Evolutionary conservation across 1,140 invertebrate genomes (phyloP).

Genomic region (Drosophila fuyamai): DNA sequence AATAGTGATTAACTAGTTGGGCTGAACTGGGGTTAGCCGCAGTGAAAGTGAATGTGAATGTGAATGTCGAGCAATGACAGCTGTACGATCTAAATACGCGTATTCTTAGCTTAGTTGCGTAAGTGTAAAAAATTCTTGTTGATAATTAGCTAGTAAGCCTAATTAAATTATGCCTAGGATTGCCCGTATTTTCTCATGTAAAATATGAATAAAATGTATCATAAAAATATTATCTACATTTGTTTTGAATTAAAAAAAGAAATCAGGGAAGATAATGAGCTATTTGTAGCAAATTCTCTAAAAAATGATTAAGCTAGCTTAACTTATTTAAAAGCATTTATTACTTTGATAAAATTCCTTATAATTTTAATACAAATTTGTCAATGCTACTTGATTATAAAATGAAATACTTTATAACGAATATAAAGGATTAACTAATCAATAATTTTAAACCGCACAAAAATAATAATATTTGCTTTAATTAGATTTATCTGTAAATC

Average conservation of each 20-base stretch:
- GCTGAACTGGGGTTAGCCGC: background rate
- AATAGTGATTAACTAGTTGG: conserved; percentile 23
- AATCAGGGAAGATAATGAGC: too few relatives aligned
- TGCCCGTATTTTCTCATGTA: conserved; percentile 69
- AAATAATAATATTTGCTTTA: background rate
- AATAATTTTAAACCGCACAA: background rate
- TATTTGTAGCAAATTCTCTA: too few relatives aligned
- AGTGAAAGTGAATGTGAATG: conserved; percentile 16
- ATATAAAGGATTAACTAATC: background rate
- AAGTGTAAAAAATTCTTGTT: conserved; percentile 55
- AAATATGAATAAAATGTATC: conserved; percentile 39
- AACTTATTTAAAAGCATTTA: background rate
- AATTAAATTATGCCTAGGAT: conserved; percentile 73
- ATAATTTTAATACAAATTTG: background rate
- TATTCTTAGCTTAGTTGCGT: conserved; percentile 47
- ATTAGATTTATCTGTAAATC: background rate
- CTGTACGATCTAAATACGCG: conserved; percentile 36
- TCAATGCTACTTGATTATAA: background rate
- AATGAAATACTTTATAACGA: background rate
- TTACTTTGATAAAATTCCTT: background rate
- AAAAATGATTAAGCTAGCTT: too few relatives aligned
- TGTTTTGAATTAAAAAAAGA: too few relatives aligned
- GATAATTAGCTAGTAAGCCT: conserved; percentile 70
- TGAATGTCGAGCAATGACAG: conserved; percentile 11
- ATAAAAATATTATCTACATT: background rate